Conservation (phyloP, 2,797 vertebrate species). For the Anableps anableps region DNA sequence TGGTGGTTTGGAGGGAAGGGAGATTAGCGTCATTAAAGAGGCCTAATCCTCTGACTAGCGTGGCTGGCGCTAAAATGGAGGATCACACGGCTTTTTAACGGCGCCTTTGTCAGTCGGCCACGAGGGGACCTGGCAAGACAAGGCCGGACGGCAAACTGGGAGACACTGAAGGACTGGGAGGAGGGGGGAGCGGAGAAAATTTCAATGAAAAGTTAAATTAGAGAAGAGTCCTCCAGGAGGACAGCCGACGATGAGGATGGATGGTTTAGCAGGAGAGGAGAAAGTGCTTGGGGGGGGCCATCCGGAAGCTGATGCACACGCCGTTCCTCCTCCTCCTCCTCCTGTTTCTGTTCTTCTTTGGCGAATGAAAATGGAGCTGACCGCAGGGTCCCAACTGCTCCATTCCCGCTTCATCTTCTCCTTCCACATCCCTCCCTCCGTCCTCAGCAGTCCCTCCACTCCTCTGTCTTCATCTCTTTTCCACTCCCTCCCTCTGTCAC, state of each 20-base stretch:
- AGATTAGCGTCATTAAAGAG: slow-evolving; percentile 97
- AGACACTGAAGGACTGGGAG: slow-evolving; percentile 52
- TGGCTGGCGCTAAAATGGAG: slow-evolving; percentile 89
- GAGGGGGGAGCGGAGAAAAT: slow-evolving; percentile 71
- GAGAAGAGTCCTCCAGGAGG: slow-evolving; percentile 78
- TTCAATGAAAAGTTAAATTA: slow-evolving; percentile 91
- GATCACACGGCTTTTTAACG: slow-evolving; percentile 89
- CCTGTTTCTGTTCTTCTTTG: slow-evolving; percentile 59
- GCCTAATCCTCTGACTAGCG: slow-evolving; percentile 92
- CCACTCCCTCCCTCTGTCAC: slow-evolving; percentile 64
- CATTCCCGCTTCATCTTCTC: slow-evolving; percentile 63
- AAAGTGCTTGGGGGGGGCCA: slow-evolving; percentile 41
- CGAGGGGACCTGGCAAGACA: slow-evolving; percentile 85
- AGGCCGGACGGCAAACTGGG: slow-evolving; percentile 84
- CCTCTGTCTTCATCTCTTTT: slow-evolving; percentile 67
- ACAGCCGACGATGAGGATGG: slow-evolving; percentile 59
- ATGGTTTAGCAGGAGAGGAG: slow-evolving; percentile 40
- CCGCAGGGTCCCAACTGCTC: slow-evolving; percentile 57
- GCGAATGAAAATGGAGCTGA: slow-evolving; percentile 53
- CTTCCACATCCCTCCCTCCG: slow-evolving; percentile 64
- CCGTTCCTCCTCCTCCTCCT: slow-evolving; percentile 55
- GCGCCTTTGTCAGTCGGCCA: slow-evolving; percentile 85
- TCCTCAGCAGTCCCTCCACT: slow-evolving; percentile 69
- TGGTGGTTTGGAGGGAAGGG: slow-evolving; percentile 69
- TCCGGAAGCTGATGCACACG: slow-evolving; percentile 64